Percentiles rank a stretch among this genome's conserved stretches.
These are phyloP conservation scores for Orestias chungarensis DNA, from an alignment of 2,797 vertebrate genomes.

Conservation along the genomic window DNA sequence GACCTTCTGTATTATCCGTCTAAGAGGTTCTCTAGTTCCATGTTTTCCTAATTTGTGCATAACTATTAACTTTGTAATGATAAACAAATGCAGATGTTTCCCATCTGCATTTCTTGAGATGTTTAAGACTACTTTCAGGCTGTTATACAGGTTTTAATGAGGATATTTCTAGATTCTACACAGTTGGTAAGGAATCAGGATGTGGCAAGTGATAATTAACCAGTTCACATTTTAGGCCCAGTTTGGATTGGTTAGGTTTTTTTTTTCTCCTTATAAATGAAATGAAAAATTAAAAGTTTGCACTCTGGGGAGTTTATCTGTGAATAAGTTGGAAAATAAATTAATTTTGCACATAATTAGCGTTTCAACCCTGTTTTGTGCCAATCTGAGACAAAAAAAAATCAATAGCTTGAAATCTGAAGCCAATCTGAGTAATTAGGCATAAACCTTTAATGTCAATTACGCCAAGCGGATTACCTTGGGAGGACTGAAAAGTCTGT, in stretches of 20 bases:
- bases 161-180: not conserved
- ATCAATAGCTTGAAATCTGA: constrained; percentile 13
- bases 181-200: not conserved
- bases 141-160: not conserved
- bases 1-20: not conserved
- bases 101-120: not conserved
- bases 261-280: no score
- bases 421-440: constrained; percentile 33
- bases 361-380: constrained; percentile 4
- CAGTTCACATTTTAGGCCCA: no score
- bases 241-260: no score
- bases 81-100: no score
- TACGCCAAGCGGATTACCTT: constrained; percentile 13
- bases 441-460: constrained; percentile 34
- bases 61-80: no score
- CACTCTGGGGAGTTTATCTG: not conserved
- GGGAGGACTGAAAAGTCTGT: constrained; percentile 12
- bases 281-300: not conserved
- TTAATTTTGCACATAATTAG: not conserved
- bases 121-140: not conserved
- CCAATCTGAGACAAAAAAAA: constrained; percentile 27
- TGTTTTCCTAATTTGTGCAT: not conserved
- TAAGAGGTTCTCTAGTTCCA: not conserved
- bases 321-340: not conserved
- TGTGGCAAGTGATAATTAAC: no score